Percentiles rank a stretch among this genome's conserved stretches.
These are phyloP conservation scores for Holcopasites calliopsidis DNA, from an alignment of 1,140 invertebrate species.

Conservation along the genomic window DNA sequence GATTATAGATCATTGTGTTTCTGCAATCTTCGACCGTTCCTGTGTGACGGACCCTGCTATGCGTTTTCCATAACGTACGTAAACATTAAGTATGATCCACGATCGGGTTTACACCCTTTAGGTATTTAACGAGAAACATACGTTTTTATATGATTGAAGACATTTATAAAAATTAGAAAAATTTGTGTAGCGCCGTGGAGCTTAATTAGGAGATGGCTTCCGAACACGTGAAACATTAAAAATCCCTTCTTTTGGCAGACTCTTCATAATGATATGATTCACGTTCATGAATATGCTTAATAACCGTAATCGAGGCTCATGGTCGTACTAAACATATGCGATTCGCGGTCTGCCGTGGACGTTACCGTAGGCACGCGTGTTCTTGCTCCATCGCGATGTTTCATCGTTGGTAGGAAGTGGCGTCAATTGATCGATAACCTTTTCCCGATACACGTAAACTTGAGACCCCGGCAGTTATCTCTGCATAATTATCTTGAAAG, in stretches of 20 bases:
- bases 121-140: no score
- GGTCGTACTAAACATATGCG: constrained; percentile 43
- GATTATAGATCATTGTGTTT: constrained; percentile 30
- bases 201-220: no score
- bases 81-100: no score
- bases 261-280: constrained; percentile 53
- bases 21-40: neutral
- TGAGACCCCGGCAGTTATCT: neutral
- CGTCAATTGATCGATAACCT: constrained; percentile 10
- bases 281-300: constrained; percentile 65
- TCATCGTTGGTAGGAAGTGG: neutral
- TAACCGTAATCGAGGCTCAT: constrained; percentile 61
- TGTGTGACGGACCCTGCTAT: neutral
- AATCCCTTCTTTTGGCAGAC: constrained; percentile 53
- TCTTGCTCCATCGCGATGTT: neutral
- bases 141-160: no score
- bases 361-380: neutral
- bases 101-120: no score
- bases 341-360: constrained; percentile 23
- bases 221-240: neutral
- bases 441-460: neutral
- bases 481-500: neutral
- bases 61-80: no score
- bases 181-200: no score
- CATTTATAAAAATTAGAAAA: no score